phyloP scores from a whole-genome alignment of 2,113 vertebrate genomes.

The Oreochromis spilurus region DNA sequence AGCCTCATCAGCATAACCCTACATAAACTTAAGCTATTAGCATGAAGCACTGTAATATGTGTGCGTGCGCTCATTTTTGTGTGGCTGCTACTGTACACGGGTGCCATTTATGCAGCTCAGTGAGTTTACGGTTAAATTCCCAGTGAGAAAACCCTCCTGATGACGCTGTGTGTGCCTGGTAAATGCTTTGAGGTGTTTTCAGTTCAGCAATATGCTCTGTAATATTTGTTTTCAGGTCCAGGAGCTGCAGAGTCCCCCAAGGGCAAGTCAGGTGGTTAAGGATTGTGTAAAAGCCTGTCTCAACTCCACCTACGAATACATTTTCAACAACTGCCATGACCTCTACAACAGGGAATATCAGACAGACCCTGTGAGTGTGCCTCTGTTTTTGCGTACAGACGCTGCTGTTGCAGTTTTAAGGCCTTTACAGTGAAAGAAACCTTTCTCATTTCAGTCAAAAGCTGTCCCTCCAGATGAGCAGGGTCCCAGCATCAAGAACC shows the following conservation, averaged over 20 bases:
- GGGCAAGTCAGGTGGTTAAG: conserved; percentile 96
- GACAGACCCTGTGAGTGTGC: conserved; percentile 82
- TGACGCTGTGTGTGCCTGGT: not conserved
- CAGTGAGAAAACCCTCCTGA: not conserved
- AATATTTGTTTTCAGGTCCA: conserved; percentile 79
- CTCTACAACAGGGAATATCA: conserved; percentile 95
- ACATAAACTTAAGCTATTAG: conserved; percentile 16
- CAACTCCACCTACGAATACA: conserved; percentile 96
- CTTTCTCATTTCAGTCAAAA: conserved; percentile 76
- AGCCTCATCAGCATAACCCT: conserved; percentile 17
- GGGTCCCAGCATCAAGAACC: conserved; percentile 93
- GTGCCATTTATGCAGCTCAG: not conserved
- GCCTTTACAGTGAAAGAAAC: not conserved
- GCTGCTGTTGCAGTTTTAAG: not conserved
- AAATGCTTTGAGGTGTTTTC: not conserved
- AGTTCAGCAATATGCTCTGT: not conserved
- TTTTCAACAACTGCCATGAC: conserved; percentile 97
- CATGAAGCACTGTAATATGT: not conserved
- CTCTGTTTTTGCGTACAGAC: not conserved
- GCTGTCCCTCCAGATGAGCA: conserved; percentile 91
- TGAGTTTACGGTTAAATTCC: not conserved
- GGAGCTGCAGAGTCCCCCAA: conserved; percentile 91
- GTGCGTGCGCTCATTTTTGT: not conserved
- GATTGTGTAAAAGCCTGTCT: conserved; percentile 96
- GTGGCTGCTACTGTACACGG: not conserved